Evolutionary conservation across 30 jellyfish, hydroid and myxozoan genomes (phyloP), one percentile per base, ranked within the genome.

Genomic region (Aurelia sp.): DNA sequence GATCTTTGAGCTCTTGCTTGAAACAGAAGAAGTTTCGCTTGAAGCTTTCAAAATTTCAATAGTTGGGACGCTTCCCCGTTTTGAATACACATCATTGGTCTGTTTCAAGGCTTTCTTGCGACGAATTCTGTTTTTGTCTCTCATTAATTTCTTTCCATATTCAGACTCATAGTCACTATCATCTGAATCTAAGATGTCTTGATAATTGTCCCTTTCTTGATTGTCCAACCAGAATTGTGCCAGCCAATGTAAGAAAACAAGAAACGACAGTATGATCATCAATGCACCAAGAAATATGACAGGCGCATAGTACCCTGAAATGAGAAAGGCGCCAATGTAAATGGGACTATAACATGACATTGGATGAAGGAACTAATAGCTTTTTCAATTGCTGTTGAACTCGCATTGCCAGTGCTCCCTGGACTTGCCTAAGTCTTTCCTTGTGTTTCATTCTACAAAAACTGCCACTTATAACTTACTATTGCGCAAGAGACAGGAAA

Each of bases 241-340:
- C 21, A 82, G 74, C 91, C 91, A 82, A 57, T 82, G 85, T 67
- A 82, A 50, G 73, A 82, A 82, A 9, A 82, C 85, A 73, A 82
- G 48, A 44, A 59, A 59, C 4, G 76, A 23, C 71, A 82, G 22
- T 17, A 82, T 31, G 17, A 82, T 82, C 79, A 82, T 47, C 71
- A 82, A 57, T 6, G 85, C 85, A 20, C 91, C 91, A 63, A 82
- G 91, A 30, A 82, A 82, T 15, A 82, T 82, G 67, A 82, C 78
- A 1, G 91, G 91, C 62, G 40, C 79, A 62, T 82, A 82, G 85
- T 82, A 82, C 91, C 91, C 91, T 82, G 10, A 44, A 44, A 44
- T 4, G 13, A 44, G 55, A 10, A 44, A 44, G 55, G 10, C 1
- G 55, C 1, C 10, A 10, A 44, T 44, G 16, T 44, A 44, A 44